Conservation (phyloP, 2,113 vertebrate species). For the Calyptomena viridis region DNA sequence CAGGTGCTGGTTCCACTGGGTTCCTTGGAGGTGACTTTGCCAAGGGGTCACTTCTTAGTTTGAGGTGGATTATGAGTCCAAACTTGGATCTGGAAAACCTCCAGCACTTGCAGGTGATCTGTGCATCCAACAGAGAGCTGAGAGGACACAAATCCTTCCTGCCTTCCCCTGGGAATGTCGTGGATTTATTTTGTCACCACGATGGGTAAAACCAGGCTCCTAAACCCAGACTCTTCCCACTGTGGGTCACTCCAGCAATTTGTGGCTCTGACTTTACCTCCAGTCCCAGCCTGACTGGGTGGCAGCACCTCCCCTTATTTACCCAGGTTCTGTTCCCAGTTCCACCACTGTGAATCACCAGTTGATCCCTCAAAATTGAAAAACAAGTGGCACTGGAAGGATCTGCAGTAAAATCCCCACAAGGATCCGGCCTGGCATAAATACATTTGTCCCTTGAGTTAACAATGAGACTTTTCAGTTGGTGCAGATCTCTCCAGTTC, state of each 20-base stretch:
- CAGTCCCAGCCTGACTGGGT: not conserved
- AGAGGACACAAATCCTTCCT: not conserved
- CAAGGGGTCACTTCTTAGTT: not conserved
- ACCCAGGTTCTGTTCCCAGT: not conserved
- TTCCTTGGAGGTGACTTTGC: not conserved
- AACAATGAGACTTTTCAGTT: not conserved
- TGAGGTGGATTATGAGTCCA: not conserved
- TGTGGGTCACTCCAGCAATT: not conserved
- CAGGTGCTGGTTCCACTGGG: not conserved
- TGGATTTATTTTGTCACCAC: not conserved
- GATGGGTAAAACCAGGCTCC: not conserved
- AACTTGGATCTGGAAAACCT: not conserved
- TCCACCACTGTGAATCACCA: not conserved
- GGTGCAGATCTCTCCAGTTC: not conserved
- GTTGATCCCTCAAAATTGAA: not conserved
- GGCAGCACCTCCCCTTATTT: not conserved
- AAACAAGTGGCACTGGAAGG: not conserved
- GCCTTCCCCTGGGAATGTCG: not conserved
- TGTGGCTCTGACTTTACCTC: not conserved
- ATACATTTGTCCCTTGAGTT: not conserved
- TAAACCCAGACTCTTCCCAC: not conserved
- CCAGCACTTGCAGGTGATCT: not conserved
- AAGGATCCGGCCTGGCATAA: not conserved
- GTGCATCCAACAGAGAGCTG: accelerated
- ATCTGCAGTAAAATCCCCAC: too few species aligned